Conservation (phyloP, 2,888 invertebrate species). For the Alentia gelatinosa region DNA sequence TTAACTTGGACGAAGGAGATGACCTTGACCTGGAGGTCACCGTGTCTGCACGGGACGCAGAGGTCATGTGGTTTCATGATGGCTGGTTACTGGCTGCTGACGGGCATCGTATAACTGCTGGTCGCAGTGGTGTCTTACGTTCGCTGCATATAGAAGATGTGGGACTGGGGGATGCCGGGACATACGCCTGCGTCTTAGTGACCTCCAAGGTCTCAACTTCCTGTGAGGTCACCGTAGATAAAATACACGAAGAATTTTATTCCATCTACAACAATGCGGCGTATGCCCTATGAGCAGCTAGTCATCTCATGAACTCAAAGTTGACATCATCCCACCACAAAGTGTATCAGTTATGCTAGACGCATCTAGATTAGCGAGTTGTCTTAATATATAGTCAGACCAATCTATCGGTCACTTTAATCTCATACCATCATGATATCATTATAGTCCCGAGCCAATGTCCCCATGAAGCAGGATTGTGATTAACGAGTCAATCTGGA, state of each 20-base stretch:
- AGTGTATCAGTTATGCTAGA: too few species aligned
- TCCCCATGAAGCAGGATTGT: too few species aligned
- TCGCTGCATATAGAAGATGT: background rate
- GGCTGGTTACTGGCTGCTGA: conserved; percentile 60
- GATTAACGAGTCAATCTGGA: too few species aligned
- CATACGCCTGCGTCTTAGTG: background rate
- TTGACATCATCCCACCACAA: too few species aligned
- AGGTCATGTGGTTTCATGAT: conserved; percentile 78
- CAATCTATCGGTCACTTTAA: too few species aligned
- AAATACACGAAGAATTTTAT: background rate
- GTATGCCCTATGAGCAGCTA: too few species aligned
- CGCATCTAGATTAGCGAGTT: too few species aligned
- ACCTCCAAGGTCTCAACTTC: background rate
- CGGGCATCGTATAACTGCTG: background rate
- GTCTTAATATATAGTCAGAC: too few species aligned
- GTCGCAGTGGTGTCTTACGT: background rate
- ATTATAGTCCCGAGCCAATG: too few species aligned
- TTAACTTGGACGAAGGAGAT: conserved; percentile 72
- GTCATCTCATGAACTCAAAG: too few species aligned
- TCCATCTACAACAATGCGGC: background rate
- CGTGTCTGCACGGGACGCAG: conserved; percentile 72
- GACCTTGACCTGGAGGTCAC: conserved; percentile 73
- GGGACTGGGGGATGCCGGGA: background rate
- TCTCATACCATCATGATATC: too few species aligned
- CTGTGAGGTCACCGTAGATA: conserved; percentile 12